Conservation (phyloP, 2,113 vertebrate genomes). For the Nematolebias whitei region DNA sequence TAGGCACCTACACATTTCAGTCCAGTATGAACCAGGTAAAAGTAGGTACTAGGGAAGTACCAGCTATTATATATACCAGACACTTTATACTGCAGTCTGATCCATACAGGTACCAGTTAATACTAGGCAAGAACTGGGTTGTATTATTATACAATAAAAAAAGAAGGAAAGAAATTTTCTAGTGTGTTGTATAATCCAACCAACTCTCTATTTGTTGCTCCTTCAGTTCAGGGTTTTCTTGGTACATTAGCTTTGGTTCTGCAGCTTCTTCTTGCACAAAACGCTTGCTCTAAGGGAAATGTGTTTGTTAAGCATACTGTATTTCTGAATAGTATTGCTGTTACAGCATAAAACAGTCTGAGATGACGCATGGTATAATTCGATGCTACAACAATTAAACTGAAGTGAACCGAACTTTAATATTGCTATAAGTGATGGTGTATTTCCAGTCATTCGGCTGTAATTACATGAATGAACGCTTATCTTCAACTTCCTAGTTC, state of each 20-base stretch:
- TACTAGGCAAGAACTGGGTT: too few species aligned
- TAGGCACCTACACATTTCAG: too few species aligned
- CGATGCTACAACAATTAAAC: background rate
- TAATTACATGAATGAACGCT: constrained; percentile 58
- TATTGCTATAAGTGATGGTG: constrained; percentile 36
- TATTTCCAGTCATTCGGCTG: constrained; percentile 32
- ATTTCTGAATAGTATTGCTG: background rate
- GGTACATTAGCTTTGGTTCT: too few species aligned
- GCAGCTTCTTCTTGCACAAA: too few species aligned
- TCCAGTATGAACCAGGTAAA: too few species aligned
- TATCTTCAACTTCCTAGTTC: constrained; percentile 60
- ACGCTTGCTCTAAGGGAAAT: background rate
- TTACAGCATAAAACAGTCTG: background rate
- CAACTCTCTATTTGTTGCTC: background rate
- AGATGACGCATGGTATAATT: background rate
- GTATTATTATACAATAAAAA: too few species aligned
- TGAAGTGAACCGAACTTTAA: constrained; percentile 3
- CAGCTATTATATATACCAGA: too few species aligned
- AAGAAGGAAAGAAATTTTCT: too few species aligned
- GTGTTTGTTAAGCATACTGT: background rate
- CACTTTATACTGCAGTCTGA: background rate
- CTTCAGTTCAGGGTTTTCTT: too few species aligned
- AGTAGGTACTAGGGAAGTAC: too few species aligned
- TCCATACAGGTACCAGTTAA: too few species aligned
- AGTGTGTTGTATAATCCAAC: too few species aligned